These are phyloP conservation scores for Drosophila flavopinicola DNA, from an alignment of 2,888 invertebrate species.

Conservation along the genomic window DNA sequence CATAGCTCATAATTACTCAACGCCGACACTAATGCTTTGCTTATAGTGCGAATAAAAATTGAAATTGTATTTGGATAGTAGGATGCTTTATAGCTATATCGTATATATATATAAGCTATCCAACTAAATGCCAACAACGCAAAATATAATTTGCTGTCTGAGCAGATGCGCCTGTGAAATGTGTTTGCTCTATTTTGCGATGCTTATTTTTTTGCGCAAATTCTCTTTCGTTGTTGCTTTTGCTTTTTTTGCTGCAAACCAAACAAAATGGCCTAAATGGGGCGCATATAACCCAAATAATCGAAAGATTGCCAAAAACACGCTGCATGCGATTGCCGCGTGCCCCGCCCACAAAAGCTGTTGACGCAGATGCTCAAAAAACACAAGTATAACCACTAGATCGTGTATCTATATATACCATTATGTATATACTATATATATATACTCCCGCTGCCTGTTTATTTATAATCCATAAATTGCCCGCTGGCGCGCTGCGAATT, in stretches of 20 bases:
- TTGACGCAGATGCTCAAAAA: conserved; percentile 59
- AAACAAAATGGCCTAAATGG: conserved; percentile 63
- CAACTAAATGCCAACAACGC: conserved; percentile 71
- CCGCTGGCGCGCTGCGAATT: conserved; percentile 23
- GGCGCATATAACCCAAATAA: conserved; percentile 41
- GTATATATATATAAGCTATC: conserved; percentile 16
- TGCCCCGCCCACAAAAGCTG: conserved; percentile 59
- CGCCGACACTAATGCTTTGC: conserved; percentile 22
- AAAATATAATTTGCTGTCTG: conserved; percentile 61
- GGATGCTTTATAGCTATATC: conserved; percentile 7
- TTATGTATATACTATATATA: conserved; percentile 16
- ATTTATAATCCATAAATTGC: conserved; percentile 65
- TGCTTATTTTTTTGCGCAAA: conserved; percentile 25
- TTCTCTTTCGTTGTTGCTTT: conserved; percentile 14
- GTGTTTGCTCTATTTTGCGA: conserved; percentile 14
- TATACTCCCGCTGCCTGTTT: conserved; percentile 49
- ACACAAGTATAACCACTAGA: conserved; percentile 21
- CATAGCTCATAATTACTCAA: conserved; percentile 11
- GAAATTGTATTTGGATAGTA: conserved; percentile 8
- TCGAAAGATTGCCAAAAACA: conserved; percentile 53
- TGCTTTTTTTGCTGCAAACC: conserved; percentile 16
- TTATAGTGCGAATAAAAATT: conserved; percentile 16
- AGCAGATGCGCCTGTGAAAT: conserved; percentile 57
- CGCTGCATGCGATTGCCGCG: conserved; percentile 64
- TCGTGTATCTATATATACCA: conserved; percentile 42